These are phyloP conservation scores for Cryptus viduatorius DNA, from an alignment of 2,888 invertebrate genomes.

Conservation along the genomic window DNA sequence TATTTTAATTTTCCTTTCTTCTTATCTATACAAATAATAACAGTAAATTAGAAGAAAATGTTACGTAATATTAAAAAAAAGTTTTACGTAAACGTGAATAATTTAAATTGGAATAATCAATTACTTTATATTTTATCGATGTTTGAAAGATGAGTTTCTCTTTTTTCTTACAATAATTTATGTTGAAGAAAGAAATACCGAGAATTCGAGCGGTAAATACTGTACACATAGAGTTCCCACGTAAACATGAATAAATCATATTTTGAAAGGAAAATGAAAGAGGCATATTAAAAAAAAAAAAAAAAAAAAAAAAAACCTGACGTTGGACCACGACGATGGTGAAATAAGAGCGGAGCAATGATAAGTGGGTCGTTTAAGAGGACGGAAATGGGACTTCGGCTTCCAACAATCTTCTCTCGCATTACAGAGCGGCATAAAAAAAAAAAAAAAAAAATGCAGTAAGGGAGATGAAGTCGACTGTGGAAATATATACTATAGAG, in stretches of 20 bases:
- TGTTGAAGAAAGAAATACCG: not conserved
- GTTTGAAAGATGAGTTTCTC: not conserved
- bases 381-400: constrained; percentile 4
- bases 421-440: constrained; percentile 1
- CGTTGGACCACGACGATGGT: not conserved
- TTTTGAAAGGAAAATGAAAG: not conserved
- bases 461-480: not conserved
- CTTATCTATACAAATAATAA: too few relatives aligned
- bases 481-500: not conserved
- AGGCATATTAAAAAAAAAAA: not conserved
- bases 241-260: constrained; percentile 1
- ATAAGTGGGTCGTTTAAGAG: constrained; percentile 15
- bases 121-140: too few relatives aligned
- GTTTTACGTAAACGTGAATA: too few relatives aligned
- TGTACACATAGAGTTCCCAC: not conserved
- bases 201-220: not conserved
- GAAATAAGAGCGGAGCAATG: constrained; percentile 5
- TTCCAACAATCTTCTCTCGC: constrained; percentile 11
- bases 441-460: not conserved
- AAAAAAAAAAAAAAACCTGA: not conserved
- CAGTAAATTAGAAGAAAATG: too few relatives aligned
- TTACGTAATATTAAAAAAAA: too few relatives aligned
- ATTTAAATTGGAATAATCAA: too few relatives aligned
- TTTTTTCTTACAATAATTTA: not conserved
- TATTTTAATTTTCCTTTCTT: too few relatives aligned